Percentiles rank a stretch among this genome's conserved stretches.
Conservation (phyloP, 2,888 invertebrate species). For the Horisme vitalbata region DNA sequence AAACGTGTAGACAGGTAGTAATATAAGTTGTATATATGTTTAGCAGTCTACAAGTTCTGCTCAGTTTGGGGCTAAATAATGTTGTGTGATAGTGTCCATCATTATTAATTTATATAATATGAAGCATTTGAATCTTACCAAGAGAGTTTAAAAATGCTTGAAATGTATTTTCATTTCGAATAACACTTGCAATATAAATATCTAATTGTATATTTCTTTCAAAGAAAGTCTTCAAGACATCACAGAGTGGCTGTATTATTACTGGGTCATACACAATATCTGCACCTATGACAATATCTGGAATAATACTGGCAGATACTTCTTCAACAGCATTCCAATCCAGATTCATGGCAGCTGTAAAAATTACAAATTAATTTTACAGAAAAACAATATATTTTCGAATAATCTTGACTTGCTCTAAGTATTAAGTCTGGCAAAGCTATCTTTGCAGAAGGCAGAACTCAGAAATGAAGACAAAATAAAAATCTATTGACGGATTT, state of each 20-base stretch:
- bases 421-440: too few species aligned
- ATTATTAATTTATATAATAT: too few species aligned
- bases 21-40: too few species aligned
- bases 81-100: too few species aligned
- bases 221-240: conserved; percentile 52
- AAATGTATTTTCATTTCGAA: conserved; percentile 86
- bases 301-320: conserved; percentile 42
- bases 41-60: too few species aligned
- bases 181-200: conserved; percentile 63
- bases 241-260: conserved; percentile 58
- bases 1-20: too few species aligned
- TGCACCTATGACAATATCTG: conserved; percentile 69
- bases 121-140: conserved; percentile 79
- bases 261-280: conserved; percentile 74
- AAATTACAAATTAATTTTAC: background rate
- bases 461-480: too few species aligned
- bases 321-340: conserved; percentile 62
- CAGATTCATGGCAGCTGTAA: conserved; percentile 57
- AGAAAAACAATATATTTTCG: too few species aligned
- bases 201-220: conserved; percentile 52
- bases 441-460: too few species aligned
- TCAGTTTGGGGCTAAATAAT: too few species aligned
- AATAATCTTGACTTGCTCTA: too few species aligned
- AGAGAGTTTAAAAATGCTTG: conserved; percentile 79
- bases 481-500: too few species aligned